Base-by-base conservation (phyloP, 2,113 vertebrate species). In the Rhinopomastus cyanomelas region DNA sequence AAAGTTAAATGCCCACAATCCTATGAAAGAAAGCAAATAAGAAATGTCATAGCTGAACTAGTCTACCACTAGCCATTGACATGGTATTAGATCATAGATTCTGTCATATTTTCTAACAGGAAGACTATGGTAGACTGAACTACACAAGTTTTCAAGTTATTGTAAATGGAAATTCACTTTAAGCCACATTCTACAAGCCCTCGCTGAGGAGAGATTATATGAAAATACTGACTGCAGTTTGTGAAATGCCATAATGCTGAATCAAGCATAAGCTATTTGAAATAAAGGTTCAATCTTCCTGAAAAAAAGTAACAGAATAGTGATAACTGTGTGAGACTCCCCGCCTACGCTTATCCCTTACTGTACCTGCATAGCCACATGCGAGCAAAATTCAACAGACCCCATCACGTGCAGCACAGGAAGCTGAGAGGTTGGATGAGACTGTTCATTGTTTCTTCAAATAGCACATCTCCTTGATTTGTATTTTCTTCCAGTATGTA, bases 1-100 rank as follows among this genome's bases (percentile, higher is more conserved):
- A 87, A 44, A 90, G 81, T n/a, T 30, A 89, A 88, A 93, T 68
- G 74, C 39, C 81, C 62, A 68, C 55, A 87, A 53, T 26, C 83
- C 72, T 34, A 83, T 6, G 21, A 87, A 69, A 71, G 25, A 82
- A 87, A 88, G 46, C 60, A 94, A 93, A 90, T 44, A 81, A 56
- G 78, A 93, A 86, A 81, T 90, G 60, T 77, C 60, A 64, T 13
- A 67, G 48, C 36, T 81, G 75, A 92, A 89, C 27, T 67, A 82
- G 88, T 13, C 57, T 52, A 75, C n/a, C 78, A 67, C 29, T 15
- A 68, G 71, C 73, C 80, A 90, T 6, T 75, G 73, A 84, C 85
- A 81, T n/a, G 42, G 42, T 85, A 68, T n/a, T 15, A 86, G 9
- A 74, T 48, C 78, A 83, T 7, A 69, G 73, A 68, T 74, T 87